Evolutionary conservation across 2,888 invertebrate genomes (phyloP).

Genomic region (Mesorhabditis sp.): DNA sequence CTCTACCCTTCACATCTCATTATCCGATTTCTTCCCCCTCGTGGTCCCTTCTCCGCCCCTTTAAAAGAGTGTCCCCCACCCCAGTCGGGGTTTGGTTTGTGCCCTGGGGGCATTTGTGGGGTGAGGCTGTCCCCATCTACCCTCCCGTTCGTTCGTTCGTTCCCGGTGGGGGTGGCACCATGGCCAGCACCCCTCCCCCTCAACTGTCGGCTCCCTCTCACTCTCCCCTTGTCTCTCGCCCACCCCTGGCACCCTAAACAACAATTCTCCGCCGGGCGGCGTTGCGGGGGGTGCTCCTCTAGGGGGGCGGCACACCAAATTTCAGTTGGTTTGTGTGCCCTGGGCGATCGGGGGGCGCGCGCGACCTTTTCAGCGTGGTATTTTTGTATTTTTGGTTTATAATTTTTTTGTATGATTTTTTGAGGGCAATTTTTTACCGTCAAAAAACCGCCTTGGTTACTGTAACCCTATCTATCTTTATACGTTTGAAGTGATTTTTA

Average conservation of each 20-base stretch:
- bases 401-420: background rate
- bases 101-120: too few species aligned
- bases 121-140: too few species aligned
- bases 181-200: constrained; percentile 3
- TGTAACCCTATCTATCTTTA: too few species aligned
- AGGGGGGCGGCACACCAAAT: background rate
- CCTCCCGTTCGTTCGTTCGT: too few species aligned
- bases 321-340: background rate
- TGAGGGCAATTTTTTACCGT: background rate
- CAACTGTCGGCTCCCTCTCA: background rate
- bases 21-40: too few species aligned
- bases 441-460: too few species aligned
- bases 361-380: background rate
- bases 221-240: background rate
- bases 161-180: background rate
- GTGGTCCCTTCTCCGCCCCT: too few species aligned
- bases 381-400: background rate
- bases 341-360: background rate
- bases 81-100: too few species aligned
- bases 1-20: too few species aligned
- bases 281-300: background rate
- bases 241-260: constrained; percentile 6
- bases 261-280: background rate
- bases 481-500: too few species aligned
- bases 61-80: too few species aligned